Conservation (phyloP, 2,888 invertebrate species). For the Helobdella robusta region DNA sequence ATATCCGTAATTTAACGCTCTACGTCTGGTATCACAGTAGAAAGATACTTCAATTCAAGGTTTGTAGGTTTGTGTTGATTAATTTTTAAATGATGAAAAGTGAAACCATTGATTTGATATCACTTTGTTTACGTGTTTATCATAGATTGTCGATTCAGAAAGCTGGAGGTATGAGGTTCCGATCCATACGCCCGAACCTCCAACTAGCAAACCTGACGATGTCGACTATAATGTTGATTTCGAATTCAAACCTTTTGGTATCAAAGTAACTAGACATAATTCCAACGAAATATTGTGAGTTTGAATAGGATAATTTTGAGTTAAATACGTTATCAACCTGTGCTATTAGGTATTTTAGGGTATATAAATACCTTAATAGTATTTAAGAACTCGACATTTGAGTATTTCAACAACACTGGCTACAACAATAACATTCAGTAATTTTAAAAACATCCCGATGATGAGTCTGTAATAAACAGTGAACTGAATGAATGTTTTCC, state of each 20-base stretch:
- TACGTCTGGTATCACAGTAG: conserved; percentile 34
- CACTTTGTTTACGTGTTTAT: too few relatives aligned
- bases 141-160: conserved; percentile 38
- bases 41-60: conserved; percentile 35
- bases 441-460: too few relatives aligned
- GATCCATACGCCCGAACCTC: conserved; percentile 37
- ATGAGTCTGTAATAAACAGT: too few relatives aligned
- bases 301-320: too few relatives aligned
- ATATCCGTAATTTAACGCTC: conserved; percentile 31
- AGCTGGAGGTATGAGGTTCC: conserved; percentile 44
- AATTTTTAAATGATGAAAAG: too few relatives aligned
- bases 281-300: conserved; percentile 38
- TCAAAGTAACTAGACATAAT: conserved; percentile 36
- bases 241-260: conserved; percentile 36
- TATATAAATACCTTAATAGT: background rate
- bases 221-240: conserved; percentile 37
- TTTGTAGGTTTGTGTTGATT: background rate
- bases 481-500: too few relatives aligned
- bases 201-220: conserved; percentile 29
- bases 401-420: too few relatives aligned
- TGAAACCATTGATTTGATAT: too few relatives aligned
- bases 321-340: too few relatives aligned
- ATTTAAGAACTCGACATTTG: too few relatives aligned
- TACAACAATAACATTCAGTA: too few relatives aligned
- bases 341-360: background rate